phyloP scores from a whole-genome alignment of 2,888 invertebrate genomes.

The Heliconius sara region DNA sequence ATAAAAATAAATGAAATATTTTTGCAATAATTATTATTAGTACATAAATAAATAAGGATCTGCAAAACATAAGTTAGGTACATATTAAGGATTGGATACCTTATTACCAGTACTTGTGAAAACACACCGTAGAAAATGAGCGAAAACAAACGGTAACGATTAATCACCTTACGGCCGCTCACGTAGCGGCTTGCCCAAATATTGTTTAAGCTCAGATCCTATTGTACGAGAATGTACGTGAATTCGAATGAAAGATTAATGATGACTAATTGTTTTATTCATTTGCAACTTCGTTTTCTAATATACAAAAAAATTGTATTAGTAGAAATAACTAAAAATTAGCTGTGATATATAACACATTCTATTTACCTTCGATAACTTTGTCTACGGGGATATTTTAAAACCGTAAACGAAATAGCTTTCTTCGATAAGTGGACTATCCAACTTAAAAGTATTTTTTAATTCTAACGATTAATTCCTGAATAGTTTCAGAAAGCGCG shows the following conservation, averaged over 20 bases:
- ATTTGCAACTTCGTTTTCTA: background rate
- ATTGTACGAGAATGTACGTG: constrained; percentile 3
- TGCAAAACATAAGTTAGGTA: background rate
- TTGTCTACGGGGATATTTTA: too few species aligned
- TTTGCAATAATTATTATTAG: background rate
- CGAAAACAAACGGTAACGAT: constrained; percentile 67
- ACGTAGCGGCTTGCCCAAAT: constrained; percentile 53
- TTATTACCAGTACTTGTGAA: constrained; percentile 53
- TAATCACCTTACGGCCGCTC: constrained; percentile 64
- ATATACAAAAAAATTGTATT: too few species aligned
- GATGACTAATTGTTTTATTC: constrained; percentile 10
- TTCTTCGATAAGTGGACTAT: too few species aligned
- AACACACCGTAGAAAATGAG: constrained; percentile 47
- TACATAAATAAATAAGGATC: background rate
- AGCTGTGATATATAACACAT: too few species aligned
- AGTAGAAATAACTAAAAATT: too few species aligned
- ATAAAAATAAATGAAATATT: too few species aligned
- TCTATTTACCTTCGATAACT: too few species aligned
- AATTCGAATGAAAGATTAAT: constrained; percentile 19
- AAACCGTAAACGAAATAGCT: too few species aligned
- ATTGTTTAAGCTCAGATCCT: constrained; percentile 13
- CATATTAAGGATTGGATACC: background rate
- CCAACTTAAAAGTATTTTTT: too few species aligned
- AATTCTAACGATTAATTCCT: too few species aligned
- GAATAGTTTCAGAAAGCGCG: too few species aligned